Base-by-base conservation (phyloP, 2,113 vertebrate species). In the Misgurnus mizolepis region DNA sequence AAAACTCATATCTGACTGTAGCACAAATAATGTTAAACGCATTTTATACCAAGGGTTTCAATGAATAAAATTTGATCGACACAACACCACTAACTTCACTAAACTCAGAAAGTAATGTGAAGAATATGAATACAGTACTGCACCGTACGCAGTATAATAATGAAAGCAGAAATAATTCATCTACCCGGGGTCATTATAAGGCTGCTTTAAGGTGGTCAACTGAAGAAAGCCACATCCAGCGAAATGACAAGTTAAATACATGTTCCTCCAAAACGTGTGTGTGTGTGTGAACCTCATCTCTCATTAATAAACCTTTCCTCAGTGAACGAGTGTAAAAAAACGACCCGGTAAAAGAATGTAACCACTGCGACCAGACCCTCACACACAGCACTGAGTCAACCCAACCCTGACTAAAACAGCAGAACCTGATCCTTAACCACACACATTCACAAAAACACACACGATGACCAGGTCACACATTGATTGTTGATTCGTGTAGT, bases 291-390 rank as follows among this genome's bases (percentile, higher is more conserved):
- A 50, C 70, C 50, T 17, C 49, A 17, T 69, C 55, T 58, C 55
- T 73, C 56, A 83, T 83, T 83, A 79, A 83, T 78, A 79, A 67
- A 79, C 70, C 65, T 83, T 79, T 22, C 22, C 40, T 55, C 68
- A 55, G 75, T 78, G 64, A 50, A 66, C 67, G 76, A 84, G 81
- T 71, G 43, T 45, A 79, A 82, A 78, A 80, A 67, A 73, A 84
- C 89, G 88, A 88, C 89, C 88, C 86, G 85, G 82, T 55, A 15
- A 82, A 91, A 88, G 90, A 92, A 92, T 91, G 90, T 85, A 73
- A 81, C 83, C 71, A 84, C 85, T 85, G 86, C 86, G 79, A 86
- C 86, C 85, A 80, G 80, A 85, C 87, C 88, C 87, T 84, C 71
- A 47, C 56, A 80, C 81, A 80, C 18, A 50, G 49, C 55, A 12